Evolutionary conservation across 2,797 vertebrate genomes (phyloP).

Genomic region (Coregonus ussuriensis): DNA sequence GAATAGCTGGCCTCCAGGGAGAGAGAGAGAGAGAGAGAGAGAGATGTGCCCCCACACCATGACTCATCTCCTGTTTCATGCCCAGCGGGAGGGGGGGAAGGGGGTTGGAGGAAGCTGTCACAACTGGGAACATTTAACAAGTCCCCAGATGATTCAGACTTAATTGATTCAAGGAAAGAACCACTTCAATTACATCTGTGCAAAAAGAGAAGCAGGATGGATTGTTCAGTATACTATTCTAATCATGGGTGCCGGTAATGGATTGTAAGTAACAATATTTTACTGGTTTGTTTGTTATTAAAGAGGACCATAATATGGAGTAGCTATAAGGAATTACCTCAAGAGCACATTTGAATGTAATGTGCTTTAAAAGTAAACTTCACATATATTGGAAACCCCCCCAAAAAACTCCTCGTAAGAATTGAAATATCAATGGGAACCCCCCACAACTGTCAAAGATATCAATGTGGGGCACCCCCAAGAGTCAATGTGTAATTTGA

Average conservation of each 20-base stretch:
- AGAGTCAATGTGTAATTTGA: background rate
- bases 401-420: background rate
- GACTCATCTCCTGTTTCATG: slow-evolving; percentile 72
- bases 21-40: background rate
- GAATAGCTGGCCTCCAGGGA: slow-evolving; percentile 32
- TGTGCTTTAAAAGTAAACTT: too few relatives aligned
- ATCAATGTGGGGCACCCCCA: background rate
- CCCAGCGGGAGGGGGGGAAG: slow-evolving; percentile 50
- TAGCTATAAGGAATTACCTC: background rate
- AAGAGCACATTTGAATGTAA: background rate
- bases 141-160: slow-evolving; percentile 51
- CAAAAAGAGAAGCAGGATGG: slow-evolving; percentile 10
- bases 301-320: background rate
- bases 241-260: slow-evolving; percentile 16
- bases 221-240: slow-evolving; percentile 20
- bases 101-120: slow-evolving; percentile 38
- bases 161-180: slow-evolving; percentile 62
- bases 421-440: background rate
- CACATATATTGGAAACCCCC: too few relatives aligned
- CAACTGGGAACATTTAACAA: slow-evolving; percentile 67
- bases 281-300: background rate
- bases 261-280: slow-evolving; percentile 18
- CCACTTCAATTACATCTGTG: slow-evolving; percentile 39
- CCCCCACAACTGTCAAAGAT: background rate
- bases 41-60: slow-evolving; percentile 63